Evolutionary conservation across 2,113 vertebrate genomes (phyloP).

Genomic region (Tiliqua scincoides): DNA sequence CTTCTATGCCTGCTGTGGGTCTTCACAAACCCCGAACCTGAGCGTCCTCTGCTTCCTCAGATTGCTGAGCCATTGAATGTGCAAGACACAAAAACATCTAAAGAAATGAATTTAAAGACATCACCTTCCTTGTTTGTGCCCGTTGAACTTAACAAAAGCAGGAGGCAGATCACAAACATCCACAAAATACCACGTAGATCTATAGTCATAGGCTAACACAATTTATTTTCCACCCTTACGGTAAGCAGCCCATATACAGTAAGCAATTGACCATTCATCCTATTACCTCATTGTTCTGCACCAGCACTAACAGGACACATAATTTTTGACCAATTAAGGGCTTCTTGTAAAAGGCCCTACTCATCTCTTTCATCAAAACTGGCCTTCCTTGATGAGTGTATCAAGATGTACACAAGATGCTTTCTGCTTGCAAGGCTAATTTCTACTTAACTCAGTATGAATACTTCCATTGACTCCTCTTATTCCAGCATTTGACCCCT

Average conservation of each 20-base stretch:
- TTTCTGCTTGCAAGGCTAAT: constrained; percentile 35
- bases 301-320: neutral
- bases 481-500: constrained; percentile 41
- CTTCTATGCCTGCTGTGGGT: neutral
- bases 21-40: neutral
- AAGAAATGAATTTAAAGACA: constrained; percentile 41
- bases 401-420: neutral
- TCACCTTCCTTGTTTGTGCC: neutral
- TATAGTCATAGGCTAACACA: constrained; percentile 32
- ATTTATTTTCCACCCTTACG: constrained; percentile 17
- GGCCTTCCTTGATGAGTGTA: neutral
- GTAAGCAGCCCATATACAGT: neutral
- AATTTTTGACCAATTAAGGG: constrained; percentile 27
- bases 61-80: neutral
- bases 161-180: constrained; percentile 15
- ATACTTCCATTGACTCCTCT: constrained; percentile 42
- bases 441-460: constrained; percentile 28
- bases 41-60: neutral
- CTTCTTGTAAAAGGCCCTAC: constrained; percentile 6
- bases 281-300: constrained; percentile 13
- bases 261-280: neutral
- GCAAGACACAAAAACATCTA: neutral
- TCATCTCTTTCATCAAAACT: constrained; percentile 8
- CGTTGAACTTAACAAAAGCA: constrained; percentile 28
- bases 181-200: neutral